Base-by-base conservation (phyloP, 2,113 vertebrate species). In the Petrocephalus microphthalmus region DNA sequence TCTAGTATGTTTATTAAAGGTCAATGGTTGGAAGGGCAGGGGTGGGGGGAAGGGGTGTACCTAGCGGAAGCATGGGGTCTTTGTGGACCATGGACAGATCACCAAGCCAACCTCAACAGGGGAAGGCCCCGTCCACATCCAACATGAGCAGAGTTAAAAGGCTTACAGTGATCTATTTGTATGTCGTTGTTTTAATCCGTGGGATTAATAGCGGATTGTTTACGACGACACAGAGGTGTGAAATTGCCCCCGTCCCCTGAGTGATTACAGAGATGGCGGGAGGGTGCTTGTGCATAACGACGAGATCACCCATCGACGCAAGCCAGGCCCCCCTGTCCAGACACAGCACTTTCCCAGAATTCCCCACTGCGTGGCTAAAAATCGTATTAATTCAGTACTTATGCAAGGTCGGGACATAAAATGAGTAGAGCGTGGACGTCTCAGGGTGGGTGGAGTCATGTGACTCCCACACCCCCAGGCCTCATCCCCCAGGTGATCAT, bases 201-300 rank as follows among this genome's bases (percentile, higher is more conserved):
- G 3, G 52, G 78, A 49, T 86, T 49, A 49, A 88, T 88, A 88
- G 82, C 33, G 25, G 54, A 83, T 25, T 29, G 54, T 88, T 47
- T 56, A 47, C 22, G 54, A 60, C 49, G 42, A 56, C 71, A 51
- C 20, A 20, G 53, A 82, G 53, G 87, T 49, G 19, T 78, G 71
- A 45, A 56, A 54, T 71, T 25, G 71, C 87, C 74, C 87, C 29
- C 13, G 25, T 88, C 74, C 87, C 33, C 20, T 10, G 74, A n/a
- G 45, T 78, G 53, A 81, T 87, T 78, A 53, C 13, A 19, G 51
- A 47, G 37, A 87, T 51, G 13, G 42, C 57, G 64, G 33, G 42
- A 5, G 20, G 45, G 56, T 11, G 64, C 87, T 81, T 47, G 53
- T 54, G 37, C 82, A 88, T 45, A 88, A 78, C 20, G 7, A 88